Base-by-base conservation (phyloP, 2,888 invertebrate species). In the Aproaerema taeniolella region DNA sequence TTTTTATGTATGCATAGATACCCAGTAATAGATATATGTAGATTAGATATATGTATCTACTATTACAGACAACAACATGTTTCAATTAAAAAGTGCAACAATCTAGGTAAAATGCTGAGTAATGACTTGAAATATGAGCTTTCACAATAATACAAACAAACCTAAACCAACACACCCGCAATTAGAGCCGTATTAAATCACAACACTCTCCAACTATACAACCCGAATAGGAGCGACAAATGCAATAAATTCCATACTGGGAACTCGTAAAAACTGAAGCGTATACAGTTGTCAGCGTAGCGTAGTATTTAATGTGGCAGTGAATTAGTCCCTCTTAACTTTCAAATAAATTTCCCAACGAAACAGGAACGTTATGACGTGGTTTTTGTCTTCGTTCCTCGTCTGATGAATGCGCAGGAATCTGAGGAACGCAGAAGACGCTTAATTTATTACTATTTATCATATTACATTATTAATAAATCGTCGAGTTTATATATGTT, bases 251-350 rank as follows among this genome's bases (percentile, higher is more conserved):
- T 67, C 59, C 51, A 52, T 67, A 65, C 68, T 50, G 57, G 49
- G 64, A 67, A 67, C 67, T 72, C 78, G 62, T 83, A 80, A 83
- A 82, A 77, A 71, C 55, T 55, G 54, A 60, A 68, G 61, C 67
- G 62, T 72, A 74, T 67, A 59, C 62, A 69, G 71, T 70, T 76
- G 78, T 79, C 74, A 69, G 45, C 64, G 58, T 53, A 45, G 46
- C 56, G 61, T 58, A 53, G 54, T 58, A 59, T 60, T 67, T 70
- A 73, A 76, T 70, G 69, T 65, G 69, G 55, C 68, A 61, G 61
- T 65, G 72, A 81, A 75, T 80, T 79, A 75, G 74, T 62, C 56
- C 48, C 59, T 63, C 63, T 67, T 67, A 69, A 67, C 53, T 67
- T 67, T 63, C 53, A 57, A 66, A 78, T 73, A 76, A 79, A 80